Evolutionary conservation across 2,888 invertebrate species (phyloP), one percentile per base, ranked within the genome.

Genomic region (Pseudolycoriella hygida): DNA sequence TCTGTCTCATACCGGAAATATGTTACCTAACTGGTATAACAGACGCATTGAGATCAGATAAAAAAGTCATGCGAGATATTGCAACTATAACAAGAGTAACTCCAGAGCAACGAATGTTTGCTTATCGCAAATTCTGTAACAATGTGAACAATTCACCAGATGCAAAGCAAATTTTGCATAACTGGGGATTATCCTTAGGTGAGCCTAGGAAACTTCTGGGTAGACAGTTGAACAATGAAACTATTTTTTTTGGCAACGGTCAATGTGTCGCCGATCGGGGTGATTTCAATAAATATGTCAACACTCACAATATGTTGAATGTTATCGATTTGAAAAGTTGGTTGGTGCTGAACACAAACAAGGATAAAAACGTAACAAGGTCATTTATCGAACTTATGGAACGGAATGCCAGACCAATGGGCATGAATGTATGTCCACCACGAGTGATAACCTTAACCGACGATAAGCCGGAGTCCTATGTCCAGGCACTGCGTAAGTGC

Each of bases 11-110:
- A 12, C 96, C 96, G 0, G 96, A 96, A 62, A 67, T 96, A 10
- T 89, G 88, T 55, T 81, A 77, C 56, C 62, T 93, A 55, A 90
- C 94, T 0, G 96, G 94, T 0, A 64, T 97, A 1, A 82, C 86
- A 0, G 93, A 96, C 52, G 75, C 75, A 32, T 81, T 93, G 69
- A 68, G 88, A 2, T 67, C 66, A 14, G 85, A 97, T 66, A 83
- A 81, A 58, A 73, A 72, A 53, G 70, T 93, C 3, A 93, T 94
- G 89, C 81, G 80, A 57, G 86, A 86, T 50, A 75, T 92, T 0
- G 79, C 81, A 0, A 67, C 69, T 0, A 79, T 82, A 55, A 93
- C 92, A 0, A 70, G 85, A 48, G 74, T 92, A 11, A 74, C 78
- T 0, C 96, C 96, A 0, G 76, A 76, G 47, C 80, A 84, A 56